These are phyloP conservation scores for Lasioglossum vierecki DNA, from an alignment of 2,888 invertebrate species.

Conservation along the genomic window DNA sequence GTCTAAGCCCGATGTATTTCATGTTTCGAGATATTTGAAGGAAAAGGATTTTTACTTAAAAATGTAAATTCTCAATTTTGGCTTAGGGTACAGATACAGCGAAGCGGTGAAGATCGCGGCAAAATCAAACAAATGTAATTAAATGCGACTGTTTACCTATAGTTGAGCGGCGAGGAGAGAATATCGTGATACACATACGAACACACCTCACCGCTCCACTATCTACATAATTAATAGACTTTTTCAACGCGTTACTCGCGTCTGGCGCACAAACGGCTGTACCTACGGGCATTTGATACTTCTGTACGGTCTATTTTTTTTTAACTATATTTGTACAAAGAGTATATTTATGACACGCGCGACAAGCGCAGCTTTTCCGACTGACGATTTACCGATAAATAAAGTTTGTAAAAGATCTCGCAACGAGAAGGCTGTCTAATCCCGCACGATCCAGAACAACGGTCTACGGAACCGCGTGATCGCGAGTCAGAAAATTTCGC, in stretches of 20 bases:
- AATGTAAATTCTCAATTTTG: too few species aligned
- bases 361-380: not conserved
- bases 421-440: not conserved
- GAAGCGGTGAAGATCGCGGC: too few species aligned
- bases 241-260: not conserved
- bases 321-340: conserved; percentile 18
- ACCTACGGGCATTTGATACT: not conserved
- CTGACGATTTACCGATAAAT: not conserved
- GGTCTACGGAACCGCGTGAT: not conserved
- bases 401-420: not conserved
- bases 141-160: too few species aligned
- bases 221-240: not conserved
- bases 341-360: not conserved
- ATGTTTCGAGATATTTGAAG: too few species aligned
- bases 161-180: too few species aligned
- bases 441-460: not conserved
- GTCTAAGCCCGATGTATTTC: too few species aligned
- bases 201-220: too few species aligned
- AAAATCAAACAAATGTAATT: too few species aligned
- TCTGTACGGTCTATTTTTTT: conserved; percentile 9
- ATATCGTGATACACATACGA: too few species aligned
- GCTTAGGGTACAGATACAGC: too few species aligned
- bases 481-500: conserved; percentile 28
- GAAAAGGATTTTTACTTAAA: too few species aligned
- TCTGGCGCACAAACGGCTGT: not conserved